phyloP scores from a whole-genome alignment of 1,140 invertebrate species.

The Protaetia brevitarsis region DNA sequence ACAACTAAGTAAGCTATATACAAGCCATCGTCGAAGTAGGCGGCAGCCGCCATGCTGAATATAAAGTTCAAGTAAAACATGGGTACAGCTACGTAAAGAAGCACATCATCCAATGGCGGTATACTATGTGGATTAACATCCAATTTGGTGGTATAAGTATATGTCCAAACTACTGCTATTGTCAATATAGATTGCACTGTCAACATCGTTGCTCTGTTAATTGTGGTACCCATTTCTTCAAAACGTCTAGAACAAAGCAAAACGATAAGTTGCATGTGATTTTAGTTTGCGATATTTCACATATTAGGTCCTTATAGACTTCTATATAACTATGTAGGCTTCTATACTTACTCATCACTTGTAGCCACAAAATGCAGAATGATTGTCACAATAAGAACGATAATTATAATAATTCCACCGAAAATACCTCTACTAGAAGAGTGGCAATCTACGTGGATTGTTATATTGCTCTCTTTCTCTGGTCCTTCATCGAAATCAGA shows the following conservation, averaged over 20 bases:
- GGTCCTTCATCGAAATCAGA: slow-evolving; percentile 26
- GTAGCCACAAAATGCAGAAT: slow-evolving; percentile 68
- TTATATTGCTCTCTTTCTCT: slow-evolving; percentile 56
- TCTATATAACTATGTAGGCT: too few relatives aligned
- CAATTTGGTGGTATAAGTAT: slow-evolving; percentile 52
- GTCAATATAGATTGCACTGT: slow-evolving; percentile 56
- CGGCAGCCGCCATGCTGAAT: slow-evolving; percentile 62
- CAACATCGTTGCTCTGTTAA: slow-evolving; percentile 52
- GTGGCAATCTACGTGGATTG: slow-evolving; percentile 70
- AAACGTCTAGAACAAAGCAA: neutral
- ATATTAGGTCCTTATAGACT: too few relatives aligned
- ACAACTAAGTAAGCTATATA: neutral
- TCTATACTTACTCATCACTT: slow-evolving; percentile 50
- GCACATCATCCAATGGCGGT: slow-evolving; percentile 66
- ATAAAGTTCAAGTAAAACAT: slow-evolving; percentile 69
- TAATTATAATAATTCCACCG: slow-evolving; percentile 62
- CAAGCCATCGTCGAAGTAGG: slow-evolving; percentile 44
- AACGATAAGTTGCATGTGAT: too few relatives aligned
- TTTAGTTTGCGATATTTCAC: too few relatives aligned
- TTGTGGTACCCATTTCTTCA: neutral
- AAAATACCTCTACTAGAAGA: slow-evolving; percentile 70
- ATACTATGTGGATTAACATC: slow-evolving; percentile 65
- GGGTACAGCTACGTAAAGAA: slow-evolving; percentile 68
- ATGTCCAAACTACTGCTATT: slow-evolving; percentile 55
- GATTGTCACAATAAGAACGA: slow-evolving; percentile 61